A percentile compares a stretch with the other conserved stretches of the same genome.
Conservation (phyloP, 1,140 invertebrate genomes). For the Ceratoteleas bidentatus region DNA sequence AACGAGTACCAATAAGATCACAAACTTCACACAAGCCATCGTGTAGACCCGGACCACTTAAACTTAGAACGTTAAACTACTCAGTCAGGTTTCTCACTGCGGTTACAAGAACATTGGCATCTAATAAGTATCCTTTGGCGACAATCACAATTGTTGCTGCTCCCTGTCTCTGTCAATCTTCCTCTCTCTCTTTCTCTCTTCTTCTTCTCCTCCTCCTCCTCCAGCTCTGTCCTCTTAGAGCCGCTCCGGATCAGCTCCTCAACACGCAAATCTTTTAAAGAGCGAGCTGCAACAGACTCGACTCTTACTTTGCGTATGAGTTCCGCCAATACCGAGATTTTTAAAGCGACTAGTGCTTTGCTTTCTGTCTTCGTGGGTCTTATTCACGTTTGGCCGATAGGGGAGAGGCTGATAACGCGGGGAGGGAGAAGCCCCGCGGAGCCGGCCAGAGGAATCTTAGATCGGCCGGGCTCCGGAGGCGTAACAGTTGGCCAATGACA, state of each 20-base stretch:
- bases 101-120: conserved; percentile 21
- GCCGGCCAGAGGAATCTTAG: conserved; percentile 31
- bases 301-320: conserved; percentile 56
- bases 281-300: conserved; percentile 39
- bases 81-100: conserved; percentile 33
- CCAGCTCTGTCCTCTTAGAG: not conserved
- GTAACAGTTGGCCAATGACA: conserved; percentile 57
- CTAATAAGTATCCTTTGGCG: conserved; percentile 25
- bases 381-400: conserved; percentile 56
- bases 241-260: conserved; percentile 48
- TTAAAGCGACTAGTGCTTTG: conserved; percentile 58
- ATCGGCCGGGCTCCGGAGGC: conserved; percentile 26
- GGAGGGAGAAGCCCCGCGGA: conserved; percentile 39
- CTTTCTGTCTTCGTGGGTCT: conserved; percentile 62
- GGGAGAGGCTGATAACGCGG: conserved; percentile 60
- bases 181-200: not conserved
- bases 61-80: conserved; percentile 26
- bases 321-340: conserved; percentile 62
- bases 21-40: conserved; percentile 50
- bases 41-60: conserved; percentile 18
- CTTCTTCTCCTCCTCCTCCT: not conserved
- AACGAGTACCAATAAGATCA: conserved; percentile 42
- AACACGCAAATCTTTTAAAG: conserved; percentile 45
- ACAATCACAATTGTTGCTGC: conserved; percentile 20
- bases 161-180: not conserved